A percentile compares a stretch with the other conserved stretches of the same genome.
Conservation (phyloP, 2,113 vertebrate genomes). For the Cavia aperea region DNA sequence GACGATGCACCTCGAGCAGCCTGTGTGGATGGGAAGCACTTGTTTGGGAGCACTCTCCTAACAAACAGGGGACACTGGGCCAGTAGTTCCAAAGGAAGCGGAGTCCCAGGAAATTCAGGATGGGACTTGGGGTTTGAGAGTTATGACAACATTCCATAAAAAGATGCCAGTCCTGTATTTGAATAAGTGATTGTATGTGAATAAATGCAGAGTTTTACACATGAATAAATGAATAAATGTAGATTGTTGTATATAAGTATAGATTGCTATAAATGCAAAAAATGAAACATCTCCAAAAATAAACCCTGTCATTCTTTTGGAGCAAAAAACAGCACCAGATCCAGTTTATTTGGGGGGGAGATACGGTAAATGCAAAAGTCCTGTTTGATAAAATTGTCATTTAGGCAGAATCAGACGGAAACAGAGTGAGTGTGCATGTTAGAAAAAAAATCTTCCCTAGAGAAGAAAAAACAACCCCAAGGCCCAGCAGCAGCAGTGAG, state of each 20-base stretch:
- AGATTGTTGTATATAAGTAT: background rate
- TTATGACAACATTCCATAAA: background rate
- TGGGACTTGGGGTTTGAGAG: background rate
- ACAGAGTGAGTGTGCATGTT: background rate
- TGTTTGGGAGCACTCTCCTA: fast-evolving
- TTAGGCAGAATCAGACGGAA: background rate
- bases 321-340: background rate
- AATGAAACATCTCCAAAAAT: background rate
- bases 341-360: background rate
- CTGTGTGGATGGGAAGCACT: background rate
- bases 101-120: background rate
- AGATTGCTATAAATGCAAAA: background rate
- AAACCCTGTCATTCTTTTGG: background rate
- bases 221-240: background rate
- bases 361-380: background rate
- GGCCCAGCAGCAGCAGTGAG: background rate
- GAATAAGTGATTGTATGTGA: background rate
- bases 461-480: background rate
- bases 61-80: background rate
- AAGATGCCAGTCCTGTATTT: background rate
- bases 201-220: background rate
- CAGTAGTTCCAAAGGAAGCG: background rate
- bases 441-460: background rate
- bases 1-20: fast-evolving
- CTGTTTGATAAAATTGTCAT: background rate